phyloP scores from a whole-genome alignment of 2,797 vertebrate genomes.

The Poliocrania exsul region DNA sequence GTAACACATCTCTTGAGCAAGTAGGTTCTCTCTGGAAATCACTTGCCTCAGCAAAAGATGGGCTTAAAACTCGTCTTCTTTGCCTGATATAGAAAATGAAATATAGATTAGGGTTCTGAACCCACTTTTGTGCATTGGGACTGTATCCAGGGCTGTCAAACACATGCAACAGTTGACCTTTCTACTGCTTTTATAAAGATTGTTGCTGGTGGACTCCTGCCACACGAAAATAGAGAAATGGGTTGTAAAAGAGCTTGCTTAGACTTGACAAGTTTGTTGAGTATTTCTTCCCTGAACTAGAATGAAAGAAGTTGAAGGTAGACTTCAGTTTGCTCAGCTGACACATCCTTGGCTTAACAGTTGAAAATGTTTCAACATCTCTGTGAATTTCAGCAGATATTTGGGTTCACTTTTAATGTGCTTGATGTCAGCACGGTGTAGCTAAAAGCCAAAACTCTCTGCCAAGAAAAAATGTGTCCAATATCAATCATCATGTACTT shows the following conservation, averaged over 20 bases:
- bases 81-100: slow-evolving; percentile 1
- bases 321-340: slow-evolving; percentile 53
- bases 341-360: slow-evolving; percentile 60
- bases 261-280: slow-evolving; percentile 61
- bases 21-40: not conserved
- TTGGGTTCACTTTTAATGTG: slow-evolving; percentile 65
- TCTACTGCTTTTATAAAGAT: slow-evolving; percentile 9
- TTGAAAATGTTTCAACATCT: slow-evolving; percentile 66
- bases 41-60: slow-evolving; percentile 28
- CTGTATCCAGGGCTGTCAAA: not conserved
- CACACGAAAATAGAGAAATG: slow-evolving; percentile 64
- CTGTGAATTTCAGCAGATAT: slow-evolving; percentile 66
- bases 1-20: not conserved
- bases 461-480: slow-evolving; percentile 61
- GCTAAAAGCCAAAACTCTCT: slow-evolving; percentile 57
- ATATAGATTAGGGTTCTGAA: slow-evolving; percentile 27
- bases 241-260: slow-evolving; percentile 60
- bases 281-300: slow-evolving; percentile 26
- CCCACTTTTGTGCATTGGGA: slow-evolving; percentile 14
- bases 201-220: slow-evolving; percentile 45
- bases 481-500: slow-evolving; percentile 59
- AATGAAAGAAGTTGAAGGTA: slow-evolving; percentile 53
- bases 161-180: slow-evolving; percentile 3
- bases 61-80: not conserved
- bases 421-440: slow-evolving; percentile 44